Conservation (phyloP, 2,797 vertebrate species). For the Gastrophryne carolinensis region DNA sequence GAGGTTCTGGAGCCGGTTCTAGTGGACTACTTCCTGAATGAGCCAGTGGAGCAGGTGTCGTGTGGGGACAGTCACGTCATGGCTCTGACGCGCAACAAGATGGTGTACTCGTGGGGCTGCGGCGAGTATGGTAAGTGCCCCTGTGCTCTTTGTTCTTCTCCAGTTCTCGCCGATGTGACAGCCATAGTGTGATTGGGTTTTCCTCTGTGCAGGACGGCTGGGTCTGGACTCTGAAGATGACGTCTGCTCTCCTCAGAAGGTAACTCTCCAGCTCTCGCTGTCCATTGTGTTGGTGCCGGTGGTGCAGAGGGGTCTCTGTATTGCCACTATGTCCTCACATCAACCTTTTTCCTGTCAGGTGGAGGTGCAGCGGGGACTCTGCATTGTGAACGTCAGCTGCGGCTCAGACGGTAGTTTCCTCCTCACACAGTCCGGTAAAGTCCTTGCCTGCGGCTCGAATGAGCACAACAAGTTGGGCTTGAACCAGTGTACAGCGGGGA, state of each 20-base stretch:
- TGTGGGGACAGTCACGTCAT: conserved; percentile 97
- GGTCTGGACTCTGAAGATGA: conserved; percentile 97
- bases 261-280: conserved; percentile 54
- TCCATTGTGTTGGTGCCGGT: neutral
- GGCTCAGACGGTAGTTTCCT: conserved; percentile 92
- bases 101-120: conserved; percentile 94
- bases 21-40: conserved; percentile 86
- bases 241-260: conserved; percentile 88
- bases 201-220: conserved; percentile 78
- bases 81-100: conserved; percentile 82
- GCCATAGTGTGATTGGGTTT: conserved; percentile 27
- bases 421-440: conserved; percentile 90
- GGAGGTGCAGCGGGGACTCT: conserved; percentile 86
- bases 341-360: conserved; percentile 72
- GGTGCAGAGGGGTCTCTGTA: no score
- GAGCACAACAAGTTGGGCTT: conserved; percentile 95
- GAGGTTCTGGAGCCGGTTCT: conserved; percentile 89
- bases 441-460: conserved; percentile 96
- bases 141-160: neutral
- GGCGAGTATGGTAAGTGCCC: conserved; percentile 81
- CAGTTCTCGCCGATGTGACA: no score
- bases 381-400: conserved; percentile 85
- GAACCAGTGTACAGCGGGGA: conserved; percentile 90
- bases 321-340: neutral
- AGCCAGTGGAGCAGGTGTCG: conserved; percentile 88